A percentile compares a stretch with the other conserved stretches of the same genome.
Evolutionary conservation across 1,140 invertebrate genomes (phyloP).

Genomic region (Bombus breviceps): DNA sequence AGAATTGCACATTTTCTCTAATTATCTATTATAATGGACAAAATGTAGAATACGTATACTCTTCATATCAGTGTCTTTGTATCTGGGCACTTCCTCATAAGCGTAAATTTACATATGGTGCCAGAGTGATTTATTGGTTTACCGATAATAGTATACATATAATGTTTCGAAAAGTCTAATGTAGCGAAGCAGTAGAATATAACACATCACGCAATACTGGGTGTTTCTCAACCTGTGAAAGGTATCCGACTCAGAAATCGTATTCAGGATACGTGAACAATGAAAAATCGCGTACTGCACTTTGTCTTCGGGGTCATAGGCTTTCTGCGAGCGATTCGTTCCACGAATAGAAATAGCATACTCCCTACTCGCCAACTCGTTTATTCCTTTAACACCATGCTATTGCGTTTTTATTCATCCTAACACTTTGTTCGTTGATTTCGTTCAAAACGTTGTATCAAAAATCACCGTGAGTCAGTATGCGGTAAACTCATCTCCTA

Average conservation of each 20-base stretch:
- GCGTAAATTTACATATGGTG: not conserved
- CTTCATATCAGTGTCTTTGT: not conserved
- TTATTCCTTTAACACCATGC: conserved; percentile 26
- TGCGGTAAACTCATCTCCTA: too few relatives aligned
- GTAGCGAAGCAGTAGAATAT: not conserved
- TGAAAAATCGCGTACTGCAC: conserved; percentile 16
- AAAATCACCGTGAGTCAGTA: too few relatives aligned
- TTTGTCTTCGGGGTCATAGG: conserved; percentile 19
- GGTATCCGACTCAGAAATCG: conserved; percentile 8
- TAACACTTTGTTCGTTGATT: too few relatives aligned
- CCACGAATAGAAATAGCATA: conserved; percentile 26
- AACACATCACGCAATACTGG: not conserved
- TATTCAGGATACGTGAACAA: conserved; percentile 24
- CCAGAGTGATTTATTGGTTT: not conserved
- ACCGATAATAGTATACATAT: not conserved
- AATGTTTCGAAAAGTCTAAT: not conserved
- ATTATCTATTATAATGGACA: too few relatives aligned
- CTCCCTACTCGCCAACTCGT: not conserved
- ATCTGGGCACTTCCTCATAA: not conserved
- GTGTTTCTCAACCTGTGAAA: conserved; percentile 29
- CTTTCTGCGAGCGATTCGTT: conserved; percentile 10
- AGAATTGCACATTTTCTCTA: too few relatives aligned
- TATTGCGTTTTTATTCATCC: not conserved
- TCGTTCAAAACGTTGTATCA: too few relatives aligned
- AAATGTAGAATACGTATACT: not conserved